Evolutionary conservation across 2,888 invertebrate species (phyloP).

Genomic region (Melanostoma scalare): DNA sequence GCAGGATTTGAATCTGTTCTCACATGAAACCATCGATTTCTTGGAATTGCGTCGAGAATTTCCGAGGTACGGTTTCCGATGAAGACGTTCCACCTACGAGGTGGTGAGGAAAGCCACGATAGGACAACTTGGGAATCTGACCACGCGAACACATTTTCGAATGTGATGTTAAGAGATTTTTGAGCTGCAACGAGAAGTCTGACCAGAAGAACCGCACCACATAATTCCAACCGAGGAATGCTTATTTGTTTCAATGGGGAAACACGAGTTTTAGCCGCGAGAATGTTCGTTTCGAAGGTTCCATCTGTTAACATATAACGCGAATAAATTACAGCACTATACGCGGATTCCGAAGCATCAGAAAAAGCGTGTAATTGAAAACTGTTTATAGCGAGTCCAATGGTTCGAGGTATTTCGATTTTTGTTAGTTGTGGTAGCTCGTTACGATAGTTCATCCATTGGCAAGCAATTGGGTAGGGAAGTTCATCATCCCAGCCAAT

Average conservation of each 20-base stretch:
- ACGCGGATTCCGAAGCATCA: no score
- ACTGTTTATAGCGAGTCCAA: no score
- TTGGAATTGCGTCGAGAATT: not conserved
- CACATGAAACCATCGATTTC: no score
- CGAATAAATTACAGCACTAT: no score
- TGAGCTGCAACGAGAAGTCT: not conserved
- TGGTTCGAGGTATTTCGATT: no score
- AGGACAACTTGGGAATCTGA: not conserved
- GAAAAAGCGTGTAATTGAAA: no score
- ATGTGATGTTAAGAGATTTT: slow-evolving; percentile 1
- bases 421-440: not conserved
- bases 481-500: slow-evolving; percentile 65
- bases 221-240: slow-evolving; percentile 35
- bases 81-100: not conserved
- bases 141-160: not conserved
- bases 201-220: not conserved
- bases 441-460: slow-evolving; percentile 44
- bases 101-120: not conserved
- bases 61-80: not conserved
- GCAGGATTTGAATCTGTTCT: not conserved
- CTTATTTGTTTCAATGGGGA: not conserved
- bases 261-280: no score
- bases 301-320: no score
- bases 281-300: no score
- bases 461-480: slow-evolving; percentile 39